These are phyloP conservation scores for Drosophila sordidula DNA, from an alignment of 2,888 invertebrate species.

Conservation along the genomic window DNA sequence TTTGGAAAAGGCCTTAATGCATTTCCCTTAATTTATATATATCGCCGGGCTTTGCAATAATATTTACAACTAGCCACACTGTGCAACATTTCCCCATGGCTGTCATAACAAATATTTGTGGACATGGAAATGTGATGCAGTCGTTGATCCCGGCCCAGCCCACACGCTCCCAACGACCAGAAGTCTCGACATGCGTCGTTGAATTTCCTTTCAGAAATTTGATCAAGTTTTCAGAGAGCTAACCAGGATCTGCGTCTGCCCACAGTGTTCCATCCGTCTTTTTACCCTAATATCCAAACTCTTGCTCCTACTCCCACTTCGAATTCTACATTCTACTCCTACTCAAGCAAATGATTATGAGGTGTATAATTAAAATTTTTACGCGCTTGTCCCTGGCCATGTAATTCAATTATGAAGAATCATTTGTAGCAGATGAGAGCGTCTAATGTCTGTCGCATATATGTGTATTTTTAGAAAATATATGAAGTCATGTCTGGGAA, in stretches of 20 bases:
- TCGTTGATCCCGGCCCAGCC: slow-evolving; percentile 33
- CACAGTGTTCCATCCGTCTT: neutral
- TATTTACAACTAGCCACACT: slow-evolving; percentile 24
- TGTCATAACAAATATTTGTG: slow-evolving; percentile 63
- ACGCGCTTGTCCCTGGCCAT: slow-evolving; percentile 71
- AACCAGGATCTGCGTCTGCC: slow-evolving; percentile 10
- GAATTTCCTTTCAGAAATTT: slow-evolving; percentile 63
- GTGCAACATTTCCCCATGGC: slow-evolving; percentile 50
- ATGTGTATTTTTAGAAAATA: slow-evolving; percentile 61
- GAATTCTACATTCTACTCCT: slow-evolving; percentile 25
- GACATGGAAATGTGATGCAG: slow-evolving; percentile 29
- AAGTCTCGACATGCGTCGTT: slow-evolving; percentile 58
- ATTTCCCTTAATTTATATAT: neutral
- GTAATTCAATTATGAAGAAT: slow-evolving; percentile 80
- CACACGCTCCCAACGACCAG: slow-evolving; percentile 24
- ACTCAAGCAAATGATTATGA: slow-evolving; percentile 78
- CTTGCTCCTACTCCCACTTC: slow-evolving; percentile 4
- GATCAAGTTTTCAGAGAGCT: slow-evolving; percentile 56
- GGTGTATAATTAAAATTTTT: slow-evolving; percentile 82
- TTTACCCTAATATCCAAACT: neutral
- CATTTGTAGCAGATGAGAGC: slow-evolving; percentile 72
- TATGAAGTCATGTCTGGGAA: slow-evolving; percentile 11
- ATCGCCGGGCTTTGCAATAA: slow-evolving; percentile 6
- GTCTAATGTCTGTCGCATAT: slow-evolving; percentile 49
- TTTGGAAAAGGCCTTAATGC: neutral